Evolutionary conservation across 1,140 invertebrate species (phyloP).

Genomic region (Pachyrhynchus sulphureomaculatus): DNA sequence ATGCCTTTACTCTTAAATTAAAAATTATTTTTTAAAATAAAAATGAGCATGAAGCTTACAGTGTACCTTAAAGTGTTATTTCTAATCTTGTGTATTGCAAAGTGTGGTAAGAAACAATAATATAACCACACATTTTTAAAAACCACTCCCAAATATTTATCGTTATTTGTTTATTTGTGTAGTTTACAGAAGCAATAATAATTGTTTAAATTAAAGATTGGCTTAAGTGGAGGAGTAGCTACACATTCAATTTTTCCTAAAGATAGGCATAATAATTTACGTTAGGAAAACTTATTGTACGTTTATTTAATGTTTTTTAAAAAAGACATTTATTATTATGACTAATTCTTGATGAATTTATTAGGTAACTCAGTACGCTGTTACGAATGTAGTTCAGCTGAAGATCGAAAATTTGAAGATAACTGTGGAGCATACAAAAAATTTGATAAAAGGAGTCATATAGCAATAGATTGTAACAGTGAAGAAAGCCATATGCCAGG

Average conservation of each 20-base stretch:
- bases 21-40: no score
- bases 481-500: conserved; percentile 88
- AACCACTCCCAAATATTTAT: neutral
- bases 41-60: no score
- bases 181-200: no score
- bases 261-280: no score
- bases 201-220: no score
- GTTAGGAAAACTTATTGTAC: no score
- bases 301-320: no score
- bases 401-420: conserved; percentile 71
- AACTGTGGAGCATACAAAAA: conserved; percentile 83
- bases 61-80: neutral
- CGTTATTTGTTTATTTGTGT: no score
- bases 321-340: no score
- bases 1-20: no score
- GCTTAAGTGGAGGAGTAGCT: no score
- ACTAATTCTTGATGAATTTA: conserved; percentile 17
- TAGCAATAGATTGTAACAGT: conserved; percentile 84
- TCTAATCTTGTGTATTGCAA: neutral
- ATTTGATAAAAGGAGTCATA: conserved; percentile 78
- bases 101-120: neutral
- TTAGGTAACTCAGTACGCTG: conserved; percentile 71
- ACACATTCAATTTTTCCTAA: no score
- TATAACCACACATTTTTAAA: neutral
- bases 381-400: conserved; percentile 84